These are phyloP conservation scores for Drosophila santomea DNA, from an alignment of 1,140 invertebrate species.

Conservation along the genomic window DNA sequence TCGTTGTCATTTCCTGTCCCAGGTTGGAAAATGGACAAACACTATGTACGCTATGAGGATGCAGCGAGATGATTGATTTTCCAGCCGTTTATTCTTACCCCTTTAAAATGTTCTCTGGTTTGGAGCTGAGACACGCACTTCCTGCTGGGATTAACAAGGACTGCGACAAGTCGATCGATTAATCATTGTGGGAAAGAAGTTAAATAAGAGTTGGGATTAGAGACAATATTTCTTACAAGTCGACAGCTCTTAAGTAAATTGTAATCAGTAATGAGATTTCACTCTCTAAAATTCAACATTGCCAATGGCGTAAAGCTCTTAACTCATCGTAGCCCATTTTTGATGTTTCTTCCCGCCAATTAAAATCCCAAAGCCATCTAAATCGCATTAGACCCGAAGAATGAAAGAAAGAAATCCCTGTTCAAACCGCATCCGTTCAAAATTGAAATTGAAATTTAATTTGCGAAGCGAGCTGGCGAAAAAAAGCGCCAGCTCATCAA, in stretches of 20 bases:
- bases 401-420: slow-evolving; percentile 26
- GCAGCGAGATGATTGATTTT: slow-evolving; percentile 17
- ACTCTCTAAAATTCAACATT: neutral
- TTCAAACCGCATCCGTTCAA: slow-evolving; percentile 54
- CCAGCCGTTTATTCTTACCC: slow-evolving; percentile 9
- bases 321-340: neutral
- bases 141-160: slow-evolving; percentile 26
- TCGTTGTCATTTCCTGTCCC: slow-evolving; percentile 44
- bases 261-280: no score
- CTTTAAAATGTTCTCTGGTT: slow-evolving; percentile 23
- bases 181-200: slow-evolving; percentile 19
- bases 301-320: slow-evolving; percentile 3
- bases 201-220: neutral
- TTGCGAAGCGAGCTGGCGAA: slow-evolving; percentile 36
- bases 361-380: slow-evolving; percentile 36
- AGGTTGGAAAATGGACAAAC: slow-evolving; percentile 32
- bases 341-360: slow-evolving; percentile 18
- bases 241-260: neutral
- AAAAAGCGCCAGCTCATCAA: slow-evolving; percentile 58
- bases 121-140: slow-evolving; percentile 30
- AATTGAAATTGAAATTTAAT: slow-evolving; percentile 78
- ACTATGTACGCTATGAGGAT: slow-evolving; percentile 2
- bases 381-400: slow-evolving; percentile 35
- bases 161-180: slow-evolving; percentile 26
- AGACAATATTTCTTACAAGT: no score